Conservation (phyloP, 2,113 vertebrate species). For the Bufo bufo region DNA sequence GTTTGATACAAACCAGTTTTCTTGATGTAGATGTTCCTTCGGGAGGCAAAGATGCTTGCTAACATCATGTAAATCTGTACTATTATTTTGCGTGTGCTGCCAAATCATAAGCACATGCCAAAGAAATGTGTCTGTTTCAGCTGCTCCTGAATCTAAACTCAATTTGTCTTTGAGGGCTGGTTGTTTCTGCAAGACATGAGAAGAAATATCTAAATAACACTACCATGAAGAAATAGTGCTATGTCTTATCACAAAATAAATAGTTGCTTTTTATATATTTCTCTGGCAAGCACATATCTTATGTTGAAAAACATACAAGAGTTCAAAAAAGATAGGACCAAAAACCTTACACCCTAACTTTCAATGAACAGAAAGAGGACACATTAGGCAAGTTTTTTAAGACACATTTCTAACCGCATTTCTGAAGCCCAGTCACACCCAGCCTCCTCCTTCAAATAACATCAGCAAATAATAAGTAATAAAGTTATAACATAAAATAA, state of each 20-base stretch:
- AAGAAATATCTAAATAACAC: not conserved
- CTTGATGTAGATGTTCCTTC: slow-evolving; percentile 63
- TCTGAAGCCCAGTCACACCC: too few relatives aligned
- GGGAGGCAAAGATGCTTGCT: slow-evolving; percentile 63
- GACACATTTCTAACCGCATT: too few relatives aligned
- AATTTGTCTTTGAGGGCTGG: not conserved
- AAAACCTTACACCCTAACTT: not conserved
- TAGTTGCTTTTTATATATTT: not conserved
- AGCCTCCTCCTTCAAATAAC: too few relatives aligned
- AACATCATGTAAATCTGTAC: slow-evolving; percentile 61
- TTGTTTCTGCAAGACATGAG: slow-evolving; percentile 32
- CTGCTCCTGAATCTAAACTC: slow-evolving; percentile 26
- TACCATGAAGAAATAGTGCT: not conserved
- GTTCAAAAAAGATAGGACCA: not conserved
- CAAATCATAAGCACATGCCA: slow-evolving; percentile 67
- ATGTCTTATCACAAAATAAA: not conserved
- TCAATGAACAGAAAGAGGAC: too few relatives aligned
- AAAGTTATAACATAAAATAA: too few relatives aligned
- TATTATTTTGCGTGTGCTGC: slow-evolving; percentile 67
- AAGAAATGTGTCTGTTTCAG: slow-evolving; percentile 63
- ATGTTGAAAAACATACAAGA: not conserved
- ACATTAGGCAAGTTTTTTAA: too few relatives aligned
- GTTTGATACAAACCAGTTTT: slow-evolving; percentile 62
- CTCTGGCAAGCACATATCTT: not conserved
- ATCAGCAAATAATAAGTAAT: too few relatives aligned